Evolutionary conservation across 1,140 invertebrate species (phyloP).

Genomic region (Stegodyphus dumicola): DNA sequence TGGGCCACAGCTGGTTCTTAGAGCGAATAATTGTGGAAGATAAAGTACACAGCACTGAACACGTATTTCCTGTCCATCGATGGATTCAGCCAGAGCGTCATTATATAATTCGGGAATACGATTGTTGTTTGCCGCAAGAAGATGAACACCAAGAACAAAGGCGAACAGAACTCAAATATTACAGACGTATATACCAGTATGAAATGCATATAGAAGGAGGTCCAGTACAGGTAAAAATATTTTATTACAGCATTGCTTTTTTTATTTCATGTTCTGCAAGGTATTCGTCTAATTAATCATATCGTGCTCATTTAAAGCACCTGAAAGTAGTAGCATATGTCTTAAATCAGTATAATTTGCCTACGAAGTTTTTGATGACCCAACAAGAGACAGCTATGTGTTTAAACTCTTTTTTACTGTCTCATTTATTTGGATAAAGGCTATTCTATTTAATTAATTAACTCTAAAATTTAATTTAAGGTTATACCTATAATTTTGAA

Average conservation of each 20-base stretch:
- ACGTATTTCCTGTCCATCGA: slow-evolving; percentile 64
- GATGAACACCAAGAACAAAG: slow-evolving; percentile 68
- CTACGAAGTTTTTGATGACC: too few relatives aligned
- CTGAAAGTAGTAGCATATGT: too few relatives aligned
- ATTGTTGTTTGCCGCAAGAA: slow-evolving; percentile 69
- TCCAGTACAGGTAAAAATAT: slow-evolving; percentile 68
- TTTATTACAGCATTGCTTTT: background rate
- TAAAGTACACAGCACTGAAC: slow-evolving; percentile 61
- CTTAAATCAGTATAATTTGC: too few relatives aligned
- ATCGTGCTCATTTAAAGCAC: too few relatives aligned
- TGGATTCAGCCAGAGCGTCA: slow-evolving; percentile 69
- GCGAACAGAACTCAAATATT: slow-evolving; percentile 67
- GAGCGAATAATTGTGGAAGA: slow-evolving; percentile 68
- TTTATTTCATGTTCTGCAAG: background rate
- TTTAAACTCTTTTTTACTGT: too few relatives aligned
- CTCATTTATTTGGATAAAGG: too few relatives aligned
- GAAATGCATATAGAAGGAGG: slow-evolving; percentile 66
- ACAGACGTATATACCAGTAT: slow-evolving; percentile 67
- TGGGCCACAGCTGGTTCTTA: slow-evolving; percentile 69
- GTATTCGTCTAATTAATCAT: background rate
- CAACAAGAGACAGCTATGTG: too few relatives aligned
- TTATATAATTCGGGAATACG: slow-evolving; percentile 69
- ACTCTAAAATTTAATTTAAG: too few relatives aligned
- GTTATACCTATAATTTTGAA: too few relatives aligned
- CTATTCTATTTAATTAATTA: too few relatives aligned